These are phyloP conservation scores for Craseonycteris thonglongyai DNA, from an alignment of 2,113 vertebrate species.

Conservation along the genomic window DNA sequence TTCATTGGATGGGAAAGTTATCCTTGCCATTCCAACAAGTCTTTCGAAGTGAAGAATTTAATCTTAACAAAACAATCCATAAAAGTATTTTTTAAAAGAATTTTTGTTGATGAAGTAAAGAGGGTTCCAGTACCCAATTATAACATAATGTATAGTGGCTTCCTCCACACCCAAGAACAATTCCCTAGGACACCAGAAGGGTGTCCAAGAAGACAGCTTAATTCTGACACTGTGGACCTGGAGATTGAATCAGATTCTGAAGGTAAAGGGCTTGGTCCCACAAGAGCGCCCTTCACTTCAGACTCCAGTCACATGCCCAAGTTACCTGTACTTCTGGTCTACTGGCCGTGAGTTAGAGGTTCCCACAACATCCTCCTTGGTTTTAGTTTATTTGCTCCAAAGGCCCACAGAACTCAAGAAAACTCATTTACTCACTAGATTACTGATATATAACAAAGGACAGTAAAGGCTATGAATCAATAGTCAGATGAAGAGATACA, in stretches of 20 bases:
- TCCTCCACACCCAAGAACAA: not conserved
- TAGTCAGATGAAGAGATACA: not conserved
- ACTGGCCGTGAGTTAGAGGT: not conserved
- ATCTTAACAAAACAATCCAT: not conserved
- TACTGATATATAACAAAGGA: not conserved
- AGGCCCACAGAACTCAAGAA: not conserved
- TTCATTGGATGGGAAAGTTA: not conserved
- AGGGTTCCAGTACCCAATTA: not conserved
- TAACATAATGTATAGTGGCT: too few relatives aligned
- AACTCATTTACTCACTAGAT: not conserved
- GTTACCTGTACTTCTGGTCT: not conserved
- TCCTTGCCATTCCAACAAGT: not conserved
- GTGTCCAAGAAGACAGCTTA: not conserved
- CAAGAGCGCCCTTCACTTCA: too few relatives aligned
- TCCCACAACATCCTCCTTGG: not conserved
- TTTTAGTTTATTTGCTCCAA: not conserved
- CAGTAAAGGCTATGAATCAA: not conserved
- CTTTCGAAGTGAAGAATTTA: not conserved
- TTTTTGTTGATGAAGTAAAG: not conserved
- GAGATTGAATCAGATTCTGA: not conserved
- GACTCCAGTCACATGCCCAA: not conserved
- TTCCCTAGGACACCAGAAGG: not conserved
- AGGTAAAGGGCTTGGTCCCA: not conserved
- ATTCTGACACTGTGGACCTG: not conserved
- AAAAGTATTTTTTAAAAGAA: not conserved